Percentiles rank a stretch among this genome's conserved stretches.
These are phyloP conservation scores for Adoxophyes honmai DNA, from an alignment of 1,140 invertebrate genomes.

Conservation along the genomic window DNA sequence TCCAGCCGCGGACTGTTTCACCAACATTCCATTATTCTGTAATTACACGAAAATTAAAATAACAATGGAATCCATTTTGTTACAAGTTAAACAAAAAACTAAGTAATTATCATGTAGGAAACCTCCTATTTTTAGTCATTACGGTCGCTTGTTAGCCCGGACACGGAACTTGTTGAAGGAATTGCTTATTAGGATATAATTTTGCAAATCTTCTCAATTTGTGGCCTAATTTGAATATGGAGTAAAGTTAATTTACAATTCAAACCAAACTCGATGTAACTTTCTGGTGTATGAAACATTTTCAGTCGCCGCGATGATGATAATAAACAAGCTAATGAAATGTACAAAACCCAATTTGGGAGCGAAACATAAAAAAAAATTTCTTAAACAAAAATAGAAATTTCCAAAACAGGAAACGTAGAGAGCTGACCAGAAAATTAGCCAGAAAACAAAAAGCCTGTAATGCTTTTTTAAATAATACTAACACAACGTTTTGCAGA, in stretches of 20 bases:
- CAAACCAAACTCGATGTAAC: no score
- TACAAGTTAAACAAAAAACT: conserved; percentile 36
- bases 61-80: conserved; percentile 40
- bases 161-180: neutral
- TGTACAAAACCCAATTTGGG: no score
- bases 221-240: no score
- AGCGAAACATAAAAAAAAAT: no score
- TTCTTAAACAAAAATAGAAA: no score
- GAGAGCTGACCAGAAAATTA: neutral
- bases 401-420: no score
- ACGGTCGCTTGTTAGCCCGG: conserved; percentile 35
- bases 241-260: no score
- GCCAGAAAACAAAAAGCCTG: neutral
- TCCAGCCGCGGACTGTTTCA: conserved; percentile 17
- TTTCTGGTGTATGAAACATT: no score
- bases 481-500: neutral
- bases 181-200: neutral
- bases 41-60: conserved; percentile 30
- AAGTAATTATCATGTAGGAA: conserved; percentile 42
- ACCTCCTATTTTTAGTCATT: conserved; percentile 33
- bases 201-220: no score
- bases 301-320: no score
- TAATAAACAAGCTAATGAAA: no score
- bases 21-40: conserved; percentile 31
- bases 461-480: neutral